Base-by-base conservation (phyloP, 2,797 vertebrate genomes). In the Rhabdophis nuchalis region DNA sequence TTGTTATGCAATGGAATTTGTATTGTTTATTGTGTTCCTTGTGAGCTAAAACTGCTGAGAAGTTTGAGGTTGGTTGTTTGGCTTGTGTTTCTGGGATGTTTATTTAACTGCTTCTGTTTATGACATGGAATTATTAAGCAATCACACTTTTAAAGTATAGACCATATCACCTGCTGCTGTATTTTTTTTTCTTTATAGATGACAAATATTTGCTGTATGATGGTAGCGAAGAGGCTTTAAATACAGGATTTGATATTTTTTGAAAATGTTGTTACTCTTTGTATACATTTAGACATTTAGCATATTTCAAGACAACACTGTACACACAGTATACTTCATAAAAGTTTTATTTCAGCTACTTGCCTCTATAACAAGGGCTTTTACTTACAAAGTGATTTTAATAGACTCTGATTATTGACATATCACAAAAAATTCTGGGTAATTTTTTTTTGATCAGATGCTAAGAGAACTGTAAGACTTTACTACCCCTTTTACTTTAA, bases 191-290 rank as follows among this genome's bases (percentile, higher is more conserved):
- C 50, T 88, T 91, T 93, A 85, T 97, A 97, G 97, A 97, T 77
- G 96, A 97, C 96, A 95, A 97, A 96, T 96, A 96, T 96, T 97
- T 97, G 97, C 97, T 97, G 97, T 97, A 98, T 96, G 96, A 97
- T 97, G 97, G 97, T 95, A 93, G 92, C 85, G 86, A 93, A 93
- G 96, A 96, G 97, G 96, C 95, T 97, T 96, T 97, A 96, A 97
- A 97, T 97, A 97, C 97, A 96, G 97, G 96, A 97, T 97, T 97
- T 97, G 97, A 97, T 97, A 97, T 97, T 98, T 97, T 97, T 97
- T 97, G 96, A 97, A 97, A 96, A 97, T 96, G 96, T 97, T 94
- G 96, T 97, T 97, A 97, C 96, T 97, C 98, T 93, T 97, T 97
- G 97, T 98, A 97, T 97, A 96, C 97, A 96, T 96, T 96, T 97